Evolutionary conservation across 2,888 invertebrate species (phyloP).

Genomic region (Morinoia aosen): DNA sequence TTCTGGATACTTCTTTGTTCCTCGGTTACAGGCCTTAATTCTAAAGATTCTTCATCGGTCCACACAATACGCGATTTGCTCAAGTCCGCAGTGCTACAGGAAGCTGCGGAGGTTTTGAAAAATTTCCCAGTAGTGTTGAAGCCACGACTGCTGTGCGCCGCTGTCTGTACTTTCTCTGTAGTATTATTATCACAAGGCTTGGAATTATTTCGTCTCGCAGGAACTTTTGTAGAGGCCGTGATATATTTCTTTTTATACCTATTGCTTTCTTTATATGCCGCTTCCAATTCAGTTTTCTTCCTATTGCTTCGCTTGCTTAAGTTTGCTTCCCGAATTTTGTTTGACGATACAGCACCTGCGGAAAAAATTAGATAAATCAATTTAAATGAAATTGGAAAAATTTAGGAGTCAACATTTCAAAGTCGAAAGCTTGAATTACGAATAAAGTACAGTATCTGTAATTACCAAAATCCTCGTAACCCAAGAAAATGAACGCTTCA

Average conservation of each 20-base stretch:
- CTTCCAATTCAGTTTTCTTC: slow-evolving; percentile 49
- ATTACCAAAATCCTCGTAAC: too few relatives aligned
- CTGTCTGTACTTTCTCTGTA: not conserved
- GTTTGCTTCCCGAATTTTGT: slow-evolving; percentile 57
- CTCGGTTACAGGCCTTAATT: slow-evolving; percentile 18
- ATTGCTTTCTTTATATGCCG: slow-evolving; percentile 43
- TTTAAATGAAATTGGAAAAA: not conserved
- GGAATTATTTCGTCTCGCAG: not conserved
- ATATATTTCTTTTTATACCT: not conserved
- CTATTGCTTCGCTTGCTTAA: slow-evolving; percentile 53
- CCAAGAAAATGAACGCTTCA: too few relatives aligned
- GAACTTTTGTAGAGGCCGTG: not conserved
- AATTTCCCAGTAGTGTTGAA: not conserved
- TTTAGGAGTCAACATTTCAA: too few relatives aligned
- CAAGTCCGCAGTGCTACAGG: not conserved
- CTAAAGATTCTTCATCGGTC: slow-evolving; percentile 20
- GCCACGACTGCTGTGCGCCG: not conserved
- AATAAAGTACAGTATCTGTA: too few relatives aligned
- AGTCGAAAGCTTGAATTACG: too few relatives aligned
- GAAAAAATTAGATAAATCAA: not conserved
- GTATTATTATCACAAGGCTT: not conserved
- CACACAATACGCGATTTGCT: not conserved
- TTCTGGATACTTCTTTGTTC: not conserved
- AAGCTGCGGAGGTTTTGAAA: not conserved
- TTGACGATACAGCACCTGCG: slow-evolving; percentile 59